A percentile compares a stretch with the other conserved stretches of the same genome.
These are phyloP conservation scores for Pollicipes pollicipes DNA, from an alignment of 1,140 invertebrate species.

Conservation along the genomic window DNA sequence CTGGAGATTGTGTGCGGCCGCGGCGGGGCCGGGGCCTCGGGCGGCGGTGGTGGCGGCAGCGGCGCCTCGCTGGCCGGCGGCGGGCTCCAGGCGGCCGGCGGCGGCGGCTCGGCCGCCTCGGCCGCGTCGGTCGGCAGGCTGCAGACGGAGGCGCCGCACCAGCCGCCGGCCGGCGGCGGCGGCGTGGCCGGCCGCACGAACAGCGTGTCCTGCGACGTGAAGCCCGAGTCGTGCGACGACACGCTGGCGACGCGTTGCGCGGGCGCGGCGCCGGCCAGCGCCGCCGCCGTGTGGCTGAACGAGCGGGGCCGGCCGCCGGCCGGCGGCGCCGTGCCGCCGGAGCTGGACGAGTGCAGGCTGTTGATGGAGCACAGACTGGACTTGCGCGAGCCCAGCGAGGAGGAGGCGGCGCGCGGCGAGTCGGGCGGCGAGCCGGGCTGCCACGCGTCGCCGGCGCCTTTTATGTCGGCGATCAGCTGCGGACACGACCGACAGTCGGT, in stretches of 20 bases:
- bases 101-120: too few relatives aligned
- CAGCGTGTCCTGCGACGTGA: constrained; percentile 73
- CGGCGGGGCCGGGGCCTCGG: not conserved
- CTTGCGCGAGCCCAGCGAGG: constrained; percentile 63
- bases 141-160: too few relatives aligned
- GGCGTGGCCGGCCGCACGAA: constrained; percentile 21
- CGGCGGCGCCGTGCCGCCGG: constrained; percentile 56
- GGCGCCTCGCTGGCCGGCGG: too few relatives aligned
- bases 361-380: constrained; percentile 88
- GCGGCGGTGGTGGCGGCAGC: too few relatives aligned
- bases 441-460: constrained; percentile 39
- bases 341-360: constrained; percentile 57
- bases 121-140: too few relatives aligned
- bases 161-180: too few relatives aligned
- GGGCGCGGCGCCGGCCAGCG: constrained; percentile 55
- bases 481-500: not conserved
- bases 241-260: constrained; percentile 57
- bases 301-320: constrained; percentile 55
- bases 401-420: constrained; percentile 42
- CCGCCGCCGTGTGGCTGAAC: constrained; percentile 46
- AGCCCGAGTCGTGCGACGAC: constrained; percentile 77
- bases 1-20: not conserved
- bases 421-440: constrained; percentile 24
- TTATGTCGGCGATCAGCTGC: constrained; percentile 53
- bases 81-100: too few relatives aligned